A percentile compares a stretch with the other conserved stretches of the same genome.
phyloP scores from a whole-genome alignment of 2,113 vertebrate genomes.

The Odocoileus virginianus region DNA sequence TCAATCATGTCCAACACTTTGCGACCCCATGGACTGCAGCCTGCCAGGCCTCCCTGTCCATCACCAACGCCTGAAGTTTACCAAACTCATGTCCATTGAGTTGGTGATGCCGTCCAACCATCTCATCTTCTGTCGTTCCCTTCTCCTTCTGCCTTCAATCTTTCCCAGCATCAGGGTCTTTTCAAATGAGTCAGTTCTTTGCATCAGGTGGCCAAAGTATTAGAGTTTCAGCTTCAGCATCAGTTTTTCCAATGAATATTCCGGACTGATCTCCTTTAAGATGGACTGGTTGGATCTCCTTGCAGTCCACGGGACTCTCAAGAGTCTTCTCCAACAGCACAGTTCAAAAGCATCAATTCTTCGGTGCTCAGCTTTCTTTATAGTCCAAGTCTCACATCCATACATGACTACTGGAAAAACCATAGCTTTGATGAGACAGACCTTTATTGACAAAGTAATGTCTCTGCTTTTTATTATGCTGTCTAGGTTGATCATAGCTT shows the following conservation, averaged over 20 bases:
- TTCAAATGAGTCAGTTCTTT: neutral
- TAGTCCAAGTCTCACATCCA: neutral
- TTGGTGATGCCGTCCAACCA: neutral
- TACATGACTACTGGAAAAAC: neutral
- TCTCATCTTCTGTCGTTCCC: neutral
- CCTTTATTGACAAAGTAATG: neutral
- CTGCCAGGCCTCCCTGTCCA: neutral
- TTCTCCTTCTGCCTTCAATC: neutral
- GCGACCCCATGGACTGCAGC: neutral
- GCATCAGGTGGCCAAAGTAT: neutral
- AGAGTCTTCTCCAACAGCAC: neutral
- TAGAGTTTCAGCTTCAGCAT: neutral
- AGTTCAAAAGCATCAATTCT: neutral
- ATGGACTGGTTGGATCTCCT: neutral
- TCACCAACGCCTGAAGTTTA: neutral
- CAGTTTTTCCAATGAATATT: neutral
- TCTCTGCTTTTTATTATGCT: neutral
- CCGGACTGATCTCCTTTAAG: neutral
- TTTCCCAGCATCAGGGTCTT: neutral
- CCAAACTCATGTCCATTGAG: neutral
- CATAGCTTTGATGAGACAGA: neutral
- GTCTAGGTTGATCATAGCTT: neutral
- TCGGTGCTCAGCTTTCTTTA: accelerated
- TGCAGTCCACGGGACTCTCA: neutral
- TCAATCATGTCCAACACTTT: neutral